Evolutionary conservation across 2,113 vertebrate genomes (phyloP), one percentile per base, ranked within the genome.

Genomic region (Malurus elegans): DNA sequence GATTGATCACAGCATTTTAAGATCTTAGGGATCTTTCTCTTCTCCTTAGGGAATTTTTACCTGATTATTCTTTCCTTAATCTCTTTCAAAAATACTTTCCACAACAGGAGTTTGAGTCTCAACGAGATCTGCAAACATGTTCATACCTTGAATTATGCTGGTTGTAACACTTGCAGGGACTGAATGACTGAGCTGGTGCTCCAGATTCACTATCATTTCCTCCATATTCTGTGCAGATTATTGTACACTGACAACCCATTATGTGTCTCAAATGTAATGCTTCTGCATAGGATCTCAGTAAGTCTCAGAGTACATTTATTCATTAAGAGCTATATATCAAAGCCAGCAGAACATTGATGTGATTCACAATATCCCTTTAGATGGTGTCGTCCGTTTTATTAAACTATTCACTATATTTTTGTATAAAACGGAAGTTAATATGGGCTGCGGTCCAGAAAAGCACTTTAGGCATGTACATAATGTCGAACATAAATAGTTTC

Each of bases 341-440:
- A 92, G 74, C 40, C 58, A 74, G 67, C 86, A 76, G 58, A 73
- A 83, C 6, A 8, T 44, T 95, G 93, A 91, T 54, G 66, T 95
- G 83, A 87, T 96, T 97, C 97, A 96, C 97, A 97, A 87, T 96
- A 95, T 96, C 73, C 66, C 81, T 84, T 96, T 95, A 88, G 84
- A 95, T 92, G 92, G 70, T 96, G 87, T 93, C 88, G 34, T 96
- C 82, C 96, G 38, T 97, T 97, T 96, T 96, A 97, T 93, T 96
- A 95, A 96, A 94, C 58, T 61, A 12, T 61, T 91, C 45, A 29
- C 60, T 76, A 16, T 74, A 29, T 88, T 95, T 96, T 94, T 90
- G 18, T 92, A 57, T 75, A 65, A 95, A 96, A 89, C 50, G 60
- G 73, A 88, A 95, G 78, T 75, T 91, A 82, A 21, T 85, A 12